phyloP scores from a whole-genome alignment of 2,797 vertebrate species.

The Halcyon chelicuti region DNA sequence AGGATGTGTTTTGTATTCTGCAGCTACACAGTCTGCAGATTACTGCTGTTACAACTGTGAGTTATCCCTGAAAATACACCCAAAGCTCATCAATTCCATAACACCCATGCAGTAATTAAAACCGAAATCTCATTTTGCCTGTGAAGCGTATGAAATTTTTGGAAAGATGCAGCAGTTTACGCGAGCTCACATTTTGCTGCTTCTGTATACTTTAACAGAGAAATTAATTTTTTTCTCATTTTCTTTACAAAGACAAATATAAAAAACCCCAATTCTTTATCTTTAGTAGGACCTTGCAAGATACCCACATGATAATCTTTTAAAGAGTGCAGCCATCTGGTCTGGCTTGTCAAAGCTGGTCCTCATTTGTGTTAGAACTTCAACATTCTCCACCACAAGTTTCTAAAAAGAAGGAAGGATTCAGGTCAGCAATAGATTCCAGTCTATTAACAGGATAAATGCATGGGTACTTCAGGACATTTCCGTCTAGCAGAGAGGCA shows the following conservation, averaged over 20 bases:
- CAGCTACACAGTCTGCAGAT: background rate
- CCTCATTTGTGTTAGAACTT: slow-evolving; percentile 98
- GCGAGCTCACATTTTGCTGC: rapidly evolving
- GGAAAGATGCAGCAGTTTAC: background rate
- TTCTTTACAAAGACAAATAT: background rate
- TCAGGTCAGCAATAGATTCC: slow-evolving; percentile 39
- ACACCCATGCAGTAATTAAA: background rate
- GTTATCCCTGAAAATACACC: background rate
- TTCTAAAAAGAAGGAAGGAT: slow-evolving; percentile 82
- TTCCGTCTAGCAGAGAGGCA: slow-evolving; percentile 43
- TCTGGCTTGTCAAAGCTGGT: slow-evolving; percentile 99
- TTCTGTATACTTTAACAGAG: background rate
- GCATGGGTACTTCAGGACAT: background rate
- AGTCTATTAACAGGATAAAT: slow-evolving; percentile 18
- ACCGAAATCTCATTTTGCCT: background rate
- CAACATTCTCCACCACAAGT: slow-evolving; percentile 98
- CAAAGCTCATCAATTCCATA: background rate
- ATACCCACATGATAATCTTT: slow-evolving; percentile 94
- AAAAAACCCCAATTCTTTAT: background rate
- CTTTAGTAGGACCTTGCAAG: background rate
- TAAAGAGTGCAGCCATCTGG: slow-evolving; percentile 98
- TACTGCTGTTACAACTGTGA: background rate
- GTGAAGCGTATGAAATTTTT: background rate
- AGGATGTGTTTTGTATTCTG: background rate
- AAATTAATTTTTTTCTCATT: background rate